Base-by-base conservation (phyloP, 2,113 vertebrate species). In the Pseudorhombus dupliciocellatus region DNA sequence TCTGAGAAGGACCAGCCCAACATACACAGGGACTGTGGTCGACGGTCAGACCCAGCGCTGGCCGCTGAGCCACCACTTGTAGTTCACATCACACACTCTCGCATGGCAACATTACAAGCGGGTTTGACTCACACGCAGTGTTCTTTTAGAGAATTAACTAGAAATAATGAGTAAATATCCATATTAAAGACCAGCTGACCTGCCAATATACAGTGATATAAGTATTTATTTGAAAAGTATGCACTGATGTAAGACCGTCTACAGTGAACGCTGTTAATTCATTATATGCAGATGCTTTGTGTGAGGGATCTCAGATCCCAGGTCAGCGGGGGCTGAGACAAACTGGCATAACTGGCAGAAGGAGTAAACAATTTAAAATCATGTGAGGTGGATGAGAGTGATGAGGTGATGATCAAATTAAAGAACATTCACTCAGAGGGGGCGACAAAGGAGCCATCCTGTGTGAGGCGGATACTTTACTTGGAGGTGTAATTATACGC, bases 401-500 rank as follows among this genome's bases (percentile, higher is more conserved):
- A 77, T 48, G 4, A 15, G 30, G 44, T 46, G 14, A 69, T 52
- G 58, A 67, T 66, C 59, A n/a, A 68, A 78, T 72, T 46, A 60
- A 75, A 12, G 15, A 14, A 9, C 50, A 65, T 60, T 50, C 10
- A 55, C 60, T 67, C 67, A 8, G 78, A 52, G 24, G 40, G 61
- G 60, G 59, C 57, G 72, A 58, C 37, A 73, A 66, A 59, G 75
- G 70, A 75, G 40, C 18, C 73, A 56, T 70, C 24, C 61, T 28
- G 62, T 88, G 68, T 34, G 48, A 68, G 14, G 63, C 57, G 68
- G 64, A 65, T 72, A 48, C 63, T 63, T 81, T 73, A 75, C 56
- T 87, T 79, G 64, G 62, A 84, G 57, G 68, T 79, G 73, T 87
- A 88, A 90, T 90, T 89, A 90, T 74, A 85, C 4, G 7, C 46